A percentile compares a stretch with the other conserved stretches of the same genome.
Conservation (phyloP, 2,888 invertebrate genomes). For the Cremastinae sp. region DNA sequence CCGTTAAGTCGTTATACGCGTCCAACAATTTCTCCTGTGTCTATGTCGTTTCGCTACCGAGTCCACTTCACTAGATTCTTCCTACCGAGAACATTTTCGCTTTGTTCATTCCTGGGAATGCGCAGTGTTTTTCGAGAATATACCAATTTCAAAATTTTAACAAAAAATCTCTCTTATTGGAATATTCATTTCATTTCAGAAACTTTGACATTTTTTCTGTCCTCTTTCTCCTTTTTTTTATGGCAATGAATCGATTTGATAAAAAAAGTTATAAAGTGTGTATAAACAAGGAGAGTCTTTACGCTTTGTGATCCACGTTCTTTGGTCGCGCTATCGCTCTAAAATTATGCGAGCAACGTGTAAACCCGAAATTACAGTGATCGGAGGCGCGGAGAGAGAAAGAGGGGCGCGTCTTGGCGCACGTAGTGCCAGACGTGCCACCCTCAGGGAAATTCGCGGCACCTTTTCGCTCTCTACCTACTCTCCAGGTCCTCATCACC, state of each 20-base stretch:
- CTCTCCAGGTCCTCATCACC: conserved; percentile 49
- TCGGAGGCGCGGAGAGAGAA: conserved; percentile 64
- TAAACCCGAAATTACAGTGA: conserved; percentile 76
- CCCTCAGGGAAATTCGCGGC: conserved; percentile 60
- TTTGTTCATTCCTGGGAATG: conserved; percentile 3
- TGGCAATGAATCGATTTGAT: no score
- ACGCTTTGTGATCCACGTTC: background rate
- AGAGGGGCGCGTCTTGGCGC: conserved; percentile 62
- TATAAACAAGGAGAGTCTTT: conserved; percentile 36
- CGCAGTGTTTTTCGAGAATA: no score
- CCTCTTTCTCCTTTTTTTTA: no score
- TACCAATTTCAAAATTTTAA: no score
- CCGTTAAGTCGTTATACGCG: conserved; percentile 66
- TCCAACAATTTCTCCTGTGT: conserved; percentile 54
- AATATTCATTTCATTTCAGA: no score
- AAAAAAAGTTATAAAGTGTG: no score
- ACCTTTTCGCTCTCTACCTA: conserved; percentile 38
- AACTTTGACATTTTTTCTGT: no score
- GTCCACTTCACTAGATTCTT: conserved; percentile 5
- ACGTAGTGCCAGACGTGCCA: conserved; percentile 54
- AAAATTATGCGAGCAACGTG: conserved; percentile 62
- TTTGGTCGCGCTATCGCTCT: conserved; percentile 32
- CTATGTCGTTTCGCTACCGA: background rate
- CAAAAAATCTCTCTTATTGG: no score
- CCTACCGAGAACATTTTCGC: conserved; percentile 30